Base-by-base conservation (phyloP, 2,113 vertebrate species). In the Spea bombifrons region DNA sequence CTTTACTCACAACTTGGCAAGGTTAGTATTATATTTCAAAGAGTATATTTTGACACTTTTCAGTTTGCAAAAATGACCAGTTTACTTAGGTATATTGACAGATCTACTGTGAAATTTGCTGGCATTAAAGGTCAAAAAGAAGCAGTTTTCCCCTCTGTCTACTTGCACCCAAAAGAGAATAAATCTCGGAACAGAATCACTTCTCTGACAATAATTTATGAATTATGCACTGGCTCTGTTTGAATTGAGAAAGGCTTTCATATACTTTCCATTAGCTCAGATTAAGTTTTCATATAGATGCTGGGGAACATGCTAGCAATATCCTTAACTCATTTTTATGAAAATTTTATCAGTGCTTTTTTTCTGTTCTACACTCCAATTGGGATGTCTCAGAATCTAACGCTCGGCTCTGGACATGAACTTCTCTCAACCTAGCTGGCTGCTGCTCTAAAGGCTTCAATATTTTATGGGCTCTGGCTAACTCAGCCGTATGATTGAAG, bases 231-330 rank as follows among this genome's bases (percentile, higher is more conserved):
- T 73, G 90, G 90, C 91, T 94, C 91, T 97, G 95, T 98, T 98
- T 98, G 96, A 97, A 95, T 96, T 94, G 94, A 96, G 95, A 98
- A 98, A 98, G 94, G 96, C 95, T 98, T 99, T 98, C 96, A 96
- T 97, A 99, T 97, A 96, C 95, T 95, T 98, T 98, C 97, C 97
- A 99, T 99, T 99, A 99, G 96, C 96, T 98, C 95, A 92, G 97
- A 99, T 99, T 99, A 98, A 99, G 96, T 96, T 98, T 99, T 98
- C 95, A 99, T 98, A 97, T 90, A 94, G 95, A 96, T 93, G 95
- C 95, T 94, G 91, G 90, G 92, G 94, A 96, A 95, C 96, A 97
- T 95, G 95, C 95, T 94, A 96, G 95, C 96, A 97, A 98, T 99
- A 98, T 97, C 96, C 94, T 95, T 89, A 90, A 94, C 96, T 98